Conservation (phyloP, 2,797 vertebrate species). For the Gallinago solitaria region DNA sequence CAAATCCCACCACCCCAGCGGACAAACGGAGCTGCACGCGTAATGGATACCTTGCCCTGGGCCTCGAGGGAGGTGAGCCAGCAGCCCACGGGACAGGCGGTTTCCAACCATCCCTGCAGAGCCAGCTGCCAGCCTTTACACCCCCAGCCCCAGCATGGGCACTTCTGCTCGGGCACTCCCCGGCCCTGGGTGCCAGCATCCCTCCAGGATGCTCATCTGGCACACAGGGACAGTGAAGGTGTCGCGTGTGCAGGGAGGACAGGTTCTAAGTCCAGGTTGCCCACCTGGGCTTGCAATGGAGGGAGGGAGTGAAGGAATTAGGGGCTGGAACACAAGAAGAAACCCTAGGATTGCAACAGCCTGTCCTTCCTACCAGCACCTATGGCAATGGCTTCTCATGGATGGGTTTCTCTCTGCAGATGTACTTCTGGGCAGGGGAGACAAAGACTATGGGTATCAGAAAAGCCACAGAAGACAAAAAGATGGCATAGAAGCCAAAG, state of each 20-base stretch:
- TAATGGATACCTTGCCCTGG: neutral
- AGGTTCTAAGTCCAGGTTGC: neutral
- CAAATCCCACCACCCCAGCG: neutral
- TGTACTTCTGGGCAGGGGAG: neutral
- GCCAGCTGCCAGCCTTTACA: neutral
- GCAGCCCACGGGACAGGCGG: neutral
- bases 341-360: neutral
- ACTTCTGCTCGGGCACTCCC: neutral
- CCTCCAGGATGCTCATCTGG: neutral
- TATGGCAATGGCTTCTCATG: neutral
- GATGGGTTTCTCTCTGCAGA: neutral
- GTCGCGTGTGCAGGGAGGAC: neutral
- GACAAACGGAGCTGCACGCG: neutral
- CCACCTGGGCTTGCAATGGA: neutral
- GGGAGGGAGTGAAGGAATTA: neutral
- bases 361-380: neutral
- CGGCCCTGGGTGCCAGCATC: fast-evolving
- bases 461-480: neutral
- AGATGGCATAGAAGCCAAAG: too few relatives aligned
- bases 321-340: neutral
- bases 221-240: fast-evolving
- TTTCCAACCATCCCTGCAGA: neutral
- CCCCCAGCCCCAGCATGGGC: neutral
- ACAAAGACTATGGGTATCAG: neutral
- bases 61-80: neutral